Evolutionary conservation across 1,140 invertebrate genomes (phyloP).

Genomic region (Camponotus vicinus): DNA sequence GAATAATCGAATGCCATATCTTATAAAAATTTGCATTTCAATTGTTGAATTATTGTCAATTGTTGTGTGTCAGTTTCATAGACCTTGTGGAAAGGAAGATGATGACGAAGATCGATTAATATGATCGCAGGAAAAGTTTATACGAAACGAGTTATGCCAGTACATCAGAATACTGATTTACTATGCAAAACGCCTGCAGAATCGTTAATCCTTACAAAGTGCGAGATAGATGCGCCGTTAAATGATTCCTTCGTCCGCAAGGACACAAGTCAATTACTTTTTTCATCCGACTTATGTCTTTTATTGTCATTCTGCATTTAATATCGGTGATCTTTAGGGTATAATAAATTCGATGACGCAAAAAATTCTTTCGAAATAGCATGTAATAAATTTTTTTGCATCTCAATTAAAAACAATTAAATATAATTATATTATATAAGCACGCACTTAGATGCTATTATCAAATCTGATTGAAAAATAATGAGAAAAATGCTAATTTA

Average conservation of each 20-base stretch:
- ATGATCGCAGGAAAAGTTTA: background rate
- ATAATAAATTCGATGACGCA: conserved; percentile 35
- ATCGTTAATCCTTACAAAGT: conserved; percentile 38
- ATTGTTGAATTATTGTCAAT: no score
- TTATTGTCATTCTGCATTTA: conserved; percentile 21
- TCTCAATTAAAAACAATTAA: background rate
- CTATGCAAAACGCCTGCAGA: conserved; percentile 41
- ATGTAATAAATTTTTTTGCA: conserved; percentile 24
- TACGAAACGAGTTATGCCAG: conserved; percentile 25
- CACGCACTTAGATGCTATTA: background rate
- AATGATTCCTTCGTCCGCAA: conserved; percentile 57
- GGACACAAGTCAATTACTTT: conserved; percentile 53
- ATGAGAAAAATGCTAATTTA: background rate
- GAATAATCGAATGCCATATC: no score
- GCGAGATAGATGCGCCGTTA: conserved; percentile 34
- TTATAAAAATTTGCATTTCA: no score
- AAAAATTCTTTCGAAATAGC: conserved; percentile 11
- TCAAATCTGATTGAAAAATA: background rate
- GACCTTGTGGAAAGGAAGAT: background rate
- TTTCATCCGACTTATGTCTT: conserved; percentile 32
- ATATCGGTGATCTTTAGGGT: background rate
- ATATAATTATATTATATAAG: background rate
- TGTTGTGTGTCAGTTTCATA: no score
- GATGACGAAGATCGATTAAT: background rate
- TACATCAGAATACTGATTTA: conserved; percentile 48